Base-by-base conservation (phyloP, 2,797 vertebrate species). In the Triplophysa bombifrons region DNA sequence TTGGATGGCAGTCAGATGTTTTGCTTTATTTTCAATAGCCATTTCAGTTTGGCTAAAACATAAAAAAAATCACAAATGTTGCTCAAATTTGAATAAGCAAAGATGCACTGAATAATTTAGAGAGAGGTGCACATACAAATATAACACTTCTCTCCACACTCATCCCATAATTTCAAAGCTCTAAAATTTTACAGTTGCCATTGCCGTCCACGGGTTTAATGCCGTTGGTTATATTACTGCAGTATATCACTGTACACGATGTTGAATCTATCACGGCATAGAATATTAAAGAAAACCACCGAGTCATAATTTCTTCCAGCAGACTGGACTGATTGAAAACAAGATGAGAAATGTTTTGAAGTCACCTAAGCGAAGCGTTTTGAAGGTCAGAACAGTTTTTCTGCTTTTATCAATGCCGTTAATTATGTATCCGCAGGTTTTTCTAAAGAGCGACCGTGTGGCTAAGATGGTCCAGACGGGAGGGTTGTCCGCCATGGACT, bases 381-480 rank as follows among this genome's bases (percentile, higher is more conserved):
- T 63, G 9, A 82, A 70, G 53, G 53, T 58, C 9, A 63, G 34
- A 4, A 38, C 20, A 56, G n/a, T 41, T 77, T 50, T 50, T 3
- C 34, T 55, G 50, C 20, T 41, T 72, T 72, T 46, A 79, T 63
- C 20, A 7, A 17, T 22, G 19, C n/a, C 2, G 14, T 53, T 71
- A 50, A 38, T 19, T 13, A 22, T 50, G 19, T 63, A 25, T 68
- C 38, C 20, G 1, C 80, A 99, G 98, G 98, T 99, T 2, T 99
- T 99, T 89, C 90, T 99, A 65, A 99, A 99, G 89, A 99, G 98
- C 0, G 98, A 99, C 86, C 98, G 98, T 0, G 98, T 99, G 71
- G 96, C 98, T 51, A 96, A 97, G 86, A 99, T 99, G 98, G 98
- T 99, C 76, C 98, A 99, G 91, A 99, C 97, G 0, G 98, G 98